Evolutionary conservation across 64 coral and sea anemone species (phyloP), one percentile per base, ranked within the genome.

Genomic region (Dendronephthya gigantea): DNA sequence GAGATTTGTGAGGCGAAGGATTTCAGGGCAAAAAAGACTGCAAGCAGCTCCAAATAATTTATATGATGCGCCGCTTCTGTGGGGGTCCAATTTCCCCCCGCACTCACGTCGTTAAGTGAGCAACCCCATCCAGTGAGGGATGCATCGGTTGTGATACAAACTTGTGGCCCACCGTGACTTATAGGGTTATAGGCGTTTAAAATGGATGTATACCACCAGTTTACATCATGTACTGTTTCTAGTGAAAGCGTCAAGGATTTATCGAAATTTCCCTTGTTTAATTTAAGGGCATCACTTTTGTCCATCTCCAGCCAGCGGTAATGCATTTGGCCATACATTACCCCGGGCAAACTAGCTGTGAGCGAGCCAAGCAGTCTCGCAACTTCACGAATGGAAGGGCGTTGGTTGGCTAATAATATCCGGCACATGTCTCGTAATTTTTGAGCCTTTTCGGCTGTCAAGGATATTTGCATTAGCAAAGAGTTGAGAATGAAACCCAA

Each of bases 371-470:
- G 27, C 30, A 70, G 9, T 8, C 66, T 8, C 66, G 66, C 66
- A 70, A 70, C 66, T 9, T 22, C 30, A 7, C 66, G 66, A 8
- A 70, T 70, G 12, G 23, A 70, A 22, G 66, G 66, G 9, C 23
- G 66, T 9, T 9, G 12, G 9, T 32, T 9, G 66, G 9, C 0
- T 8, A 70, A 8, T 25, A 70, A 31, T 22, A 17, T n/a, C 66
- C 23, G 19, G 66, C 66, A 70, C 66, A 70, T 70, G 6, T 70
- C 9, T n/a, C 27, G 17, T 22, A 70, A 7, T 25, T 70, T 70
- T n/a, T 70, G 8, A 9, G 66, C 66, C n/a, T 70, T 70, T 70
- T 70, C 66, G n/a, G 66, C 66, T 11, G 66, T 70, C 66, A 70
- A n/a, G 7, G 66, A 70, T 25, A 70, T 9, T 70, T 70, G 66